Conservation (phyloP, 2,888 invertebrate genomes). For the Electrophaes corylata region DNA sequence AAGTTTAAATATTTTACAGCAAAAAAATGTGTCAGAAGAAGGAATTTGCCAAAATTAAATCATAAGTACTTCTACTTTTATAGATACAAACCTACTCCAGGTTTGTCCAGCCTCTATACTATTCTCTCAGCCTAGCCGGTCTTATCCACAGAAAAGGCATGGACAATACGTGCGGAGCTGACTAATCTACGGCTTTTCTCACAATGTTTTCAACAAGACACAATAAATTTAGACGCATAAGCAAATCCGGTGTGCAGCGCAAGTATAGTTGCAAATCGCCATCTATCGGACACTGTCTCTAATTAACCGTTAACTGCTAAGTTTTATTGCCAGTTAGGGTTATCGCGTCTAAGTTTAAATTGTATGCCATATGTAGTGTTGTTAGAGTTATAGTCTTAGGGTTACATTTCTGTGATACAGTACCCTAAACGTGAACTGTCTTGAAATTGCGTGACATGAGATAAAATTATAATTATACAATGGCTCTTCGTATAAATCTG, state of each 20-base stretch:
- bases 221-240: background rate
- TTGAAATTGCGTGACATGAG: slow-evolving; percentile 6
- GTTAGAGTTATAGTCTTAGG: slow-evolving; percentile 59
- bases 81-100: too few species aligned
- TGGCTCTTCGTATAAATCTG: too few species aligned
- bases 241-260: slow-evolving; percentile 15
- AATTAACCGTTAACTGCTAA: slow-evolving; percentile 76
- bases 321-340: slow-evolving; percentile 76
- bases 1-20: too few species aligned
- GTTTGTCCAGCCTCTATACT: too few species aligned
- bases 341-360: slow-evolving; percentile 73
- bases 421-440: slow-evolving; percentile 4
- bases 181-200: background rate
- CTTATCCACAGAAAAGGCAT: too few species aligned
- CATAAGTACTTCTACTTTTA: too few species aligned
- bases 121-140: too few species aligned
- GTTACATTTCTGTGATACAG: slow-evolving; percentile 42
- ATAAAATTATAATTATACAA: too few species aligned
- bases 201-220: background rate
- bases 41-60: too few species aligned
- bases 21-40: too few species aligned
- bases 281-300: slow-evolving; percentile 69
- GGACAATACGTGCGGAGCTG: too few species aligned
- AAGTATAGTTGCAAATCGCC: slow-evolving; percentile 59
- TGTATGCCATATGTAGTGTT: slow-evolving; percentile 69